Evolutionary conservation across 2,888 invertebrate species (phyloP), one percentile per base, ranked within the genome.

Genomic region (Drosophila algonquin): DNA sequence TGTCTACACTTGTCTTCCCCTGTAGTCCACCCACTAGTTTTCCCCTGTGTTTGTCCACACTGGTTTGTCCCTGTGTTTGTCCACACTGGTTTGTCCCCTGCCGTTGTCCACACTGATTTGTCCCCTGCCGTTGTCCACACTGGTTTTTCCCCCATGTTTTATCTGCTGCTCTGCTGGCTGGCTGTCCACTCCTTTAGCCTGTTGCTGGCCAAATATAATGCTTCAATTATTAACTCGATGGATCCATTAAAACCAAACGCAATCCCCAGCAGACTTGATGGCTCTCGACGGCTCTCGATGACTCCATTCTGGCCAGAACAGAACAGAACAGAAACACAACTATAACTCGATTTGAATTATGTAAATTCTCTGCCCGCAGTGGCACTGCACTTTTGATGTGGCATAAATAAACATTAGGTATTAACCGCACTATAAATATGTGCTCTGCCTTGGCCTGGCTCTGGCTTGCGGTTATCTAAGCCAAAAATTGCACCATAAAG

Each of bases 401-500:
- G 63, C 72, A 77, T 81, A 86, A 79, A 86, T 86, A 86, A 77
- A 81, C 79, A 83, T 83, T 69, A 75, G 69, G 73, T 77, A 76
- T 71, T 81, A 77, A 77, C 83, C 76, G 63, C 76, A 75, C 74
- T 73, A 71, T 75, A 83, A 84, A 84, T 80, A 83, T 78, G 76
- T 78, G 75, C 63, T 71, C 63, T 72, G 68, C 51, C 62, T 56
- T 44, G 62, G 62, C 53, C 61, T 21, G 21, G 3, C 21, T 21
- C 12, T 35, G 35, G 35, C 12, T 35, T 51, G 40, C 24, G 68
- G 69, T 53, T 51, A 53, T 59, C 65, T 70, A 68, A 71, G 68
- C 70, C 63, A 63, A 72, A 61, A 81, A 75, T 79, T 80, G 70
- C 74, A 76, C 76, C 77, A 80, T 76, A 76, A 77, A 79, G 72